Evolutionary conservation across 2,888 invertebrate species (phyloP).

Genomic region (Aproaerema taeniolella): DNA sequence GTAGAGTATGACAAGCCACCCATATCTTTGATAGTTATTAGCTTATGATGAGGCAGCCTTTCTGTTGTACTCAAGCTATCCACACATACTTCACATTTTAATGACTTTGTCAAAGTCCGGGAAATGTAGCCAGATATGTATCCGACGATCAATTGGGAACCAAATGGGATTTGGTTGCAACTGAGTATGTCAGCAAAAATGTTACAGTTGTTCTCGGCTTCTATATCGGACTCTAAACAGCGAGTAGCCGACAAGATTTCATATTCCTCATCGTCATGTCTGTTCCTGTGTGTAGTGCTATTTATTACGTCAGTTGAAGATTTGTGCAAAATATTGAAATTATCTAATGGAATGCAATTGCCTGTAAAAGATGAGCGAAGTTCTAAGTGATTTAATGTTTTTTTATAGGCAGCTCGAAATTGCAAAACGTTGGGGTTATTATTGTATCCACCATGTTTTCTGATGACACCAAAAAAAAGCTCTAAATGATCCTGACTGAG

Average conservation of each 20-base stretch:
- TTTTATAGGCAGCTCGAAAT: constrained; percentile 18
- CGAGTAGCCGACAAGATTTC: constrained; percentile 9
- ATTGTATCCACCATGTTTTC: constrained; percentile 18
- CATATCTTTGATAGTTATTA: constrained; percentile 21
- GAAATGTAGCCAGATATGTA: constrained; percentile 2
- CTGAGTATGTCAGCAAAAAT: background rate
- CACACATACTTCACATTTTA: constrained; percentile 6
- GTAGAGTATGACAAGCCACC: constrained; percentile 14
- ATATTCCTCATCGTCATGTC: constrained; percentile 10
- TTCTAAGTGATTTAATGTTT: constrained; percentile 17
- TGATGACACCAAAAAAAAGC: constrained; percentile 13
- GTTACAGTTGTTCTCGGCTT: constrained; percentile 16
- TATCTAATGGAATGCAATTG: constrained; percentile 19
- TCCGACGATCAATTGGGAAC: background rate
- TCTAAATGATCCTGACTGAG: constrained; percentile 22
- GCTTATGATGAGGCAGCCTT: constrained; percentile 18
- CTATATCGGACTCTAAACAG: constrained; percentile 8
- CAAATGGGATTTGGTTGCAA: background rate
- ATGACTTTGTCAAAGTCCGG: background rate
- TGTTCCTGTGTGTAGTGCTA: constrained; percentile 2
- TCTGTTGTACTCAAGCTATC: constrained; percentile 12
- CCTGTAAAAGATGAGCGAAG: constrained; percentile 16
- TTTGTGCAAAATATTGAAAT: constrained; percentile 15
- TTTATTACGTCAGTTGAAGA: constrained; percentile 11
- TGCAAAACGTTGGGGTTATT: constrained; percentile 17